These are phyloP conservation scores for Austrofundulus limnaeus DNA, from an alignment of 2,113 vertebrate species.

Conservation along the genomic window DNA sequence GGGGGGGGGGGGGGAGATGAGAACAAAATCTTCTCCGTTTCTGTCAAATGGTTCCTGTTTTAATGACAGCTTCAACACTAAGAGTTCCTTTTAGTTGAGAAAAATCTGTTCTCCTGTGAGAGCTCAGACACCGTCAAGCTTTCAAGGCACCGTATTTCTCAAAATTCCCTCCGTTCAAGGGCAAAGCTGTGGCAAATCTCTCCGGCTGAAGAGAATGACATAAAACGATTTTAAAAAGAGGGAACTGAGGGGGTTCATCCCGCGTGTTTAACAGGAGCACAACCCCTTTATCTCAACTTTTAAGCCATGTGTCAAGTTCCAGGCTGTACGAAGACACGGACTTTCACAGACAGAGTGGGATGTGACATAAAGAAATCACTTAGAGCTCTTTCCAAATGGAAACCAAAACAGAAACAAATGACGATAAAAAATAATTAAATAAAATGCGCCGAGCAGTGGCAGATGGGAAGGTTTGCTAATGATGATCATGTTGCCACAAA, in stretches of 20 bases:
- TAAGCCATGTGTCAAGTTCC: slow-evolving; percentile 36
- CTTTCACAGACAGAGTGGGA: slow-evolving; percentile 20
- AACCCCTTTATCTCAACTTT: slow-evolving; percentile 8
- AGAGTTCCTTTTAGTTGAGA: slow-evolving; percentile 7
- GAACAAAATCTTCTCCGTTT: slow-evolving; percentile 17
- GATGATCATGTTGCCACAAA: no score
- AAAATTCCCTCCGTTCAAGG: slow-evolving; percentile 51
- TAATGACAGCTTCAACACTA: slow-evolving; percentile 1
- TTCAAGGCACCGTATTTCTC: slow-evolving; percentile 26
- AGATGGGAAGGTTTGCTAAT: no score
- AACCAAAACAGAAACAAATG: neutral
- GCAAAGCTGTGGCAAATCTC: slow-evolving; percentile 55
- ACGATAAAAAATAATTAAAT: neutral
- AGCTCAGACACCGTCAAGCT: slow-evolving; percentile 20
- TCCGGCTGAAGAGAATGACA: slow-evolving; percentile 30
- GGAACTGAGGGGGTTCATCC: slow-evolving; percentile 23
- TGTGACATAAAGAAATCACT: slow-evolving; percentile 36
- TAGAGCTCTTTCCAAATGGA: slow-evolving; percentile 27
- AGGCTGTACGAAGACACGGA: slow-evolving; percentile 41
- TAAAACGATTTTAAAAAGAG: slow-evolving; percentile 11
- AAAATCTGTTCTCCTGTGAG: slow-evolving; percentile 24
- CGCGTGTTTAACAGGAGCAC: slow-evolving; percentile 7
- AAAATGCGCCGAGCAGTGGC: neutral
- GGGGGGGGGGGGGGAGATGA: neutral
- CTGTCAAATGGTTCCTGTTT: neutral